phyloP scores from a whole-genome alignment of 2,888 invertebrate genomes.

The Agrenia bidenticulata region DNA sequence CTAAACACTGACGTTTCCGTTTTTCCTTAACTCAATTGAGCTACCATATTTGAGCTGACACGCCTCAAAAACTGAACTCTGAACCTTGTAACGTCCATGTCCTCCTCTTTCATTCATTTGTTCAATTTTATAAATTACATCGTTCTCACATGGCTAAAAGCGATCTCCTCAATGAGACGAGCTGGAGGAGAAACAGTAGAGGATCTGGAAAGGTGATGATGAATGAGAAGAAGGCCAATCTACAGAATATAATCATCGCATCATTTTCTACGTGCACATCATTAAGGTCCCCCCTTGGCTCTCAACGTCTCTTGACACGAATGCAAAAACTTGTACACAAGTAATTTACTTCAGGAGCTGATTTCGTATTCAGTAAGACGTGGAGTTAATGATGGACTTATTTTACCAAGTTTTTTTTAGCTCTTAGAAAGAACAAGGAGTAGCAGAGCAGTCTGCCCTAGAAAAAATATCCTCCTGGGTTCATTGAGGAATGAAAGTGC shows the following conservation, averaged over 20 bases:
- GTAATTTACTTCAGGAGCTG: neutral
- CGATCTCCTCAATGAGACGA: neutral
- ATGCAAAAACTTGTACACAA: neutral
- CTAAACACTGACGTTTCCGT: neutral
- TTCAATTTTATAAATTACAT: conserved; percentile 2
- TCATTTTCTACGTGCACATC: conserved; percentile 26
- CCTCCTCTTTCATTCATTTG: conserved; percentile 1
- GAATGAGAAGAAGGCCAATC: neutral
- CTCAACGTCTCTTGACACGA: neutral
- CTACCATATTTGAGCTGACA: conserved; percentile 6
- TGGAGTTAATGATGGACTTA: conserved; percentile 4
- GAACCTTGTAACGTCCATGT: neutral
- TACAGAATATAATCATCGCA: neutral
- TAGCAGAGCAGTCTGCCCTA: no score
- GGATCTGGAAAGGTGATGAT: neutral
- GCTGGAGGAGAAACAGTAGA: neutral
- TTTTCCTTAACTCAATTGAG: neutral
- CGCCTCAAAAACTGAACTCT: neutral
- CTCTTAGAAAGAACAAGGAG: no score
- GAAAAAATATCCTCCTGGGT: no score
- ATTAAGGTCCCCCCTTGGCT: conserved; percentile 22
- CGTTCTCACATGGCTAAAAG: neutral
- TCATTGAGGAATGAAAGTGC: conserved; percentile 4
- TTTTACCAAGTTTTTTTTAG: neutral
- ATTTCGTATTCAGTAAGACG: conserved; percentile 7